These are phyloP conservation scores for Dynastes tityus DNA, from an alignment of 2,888 invertebrate genomes.

Conservation along the genomic window DNA sequence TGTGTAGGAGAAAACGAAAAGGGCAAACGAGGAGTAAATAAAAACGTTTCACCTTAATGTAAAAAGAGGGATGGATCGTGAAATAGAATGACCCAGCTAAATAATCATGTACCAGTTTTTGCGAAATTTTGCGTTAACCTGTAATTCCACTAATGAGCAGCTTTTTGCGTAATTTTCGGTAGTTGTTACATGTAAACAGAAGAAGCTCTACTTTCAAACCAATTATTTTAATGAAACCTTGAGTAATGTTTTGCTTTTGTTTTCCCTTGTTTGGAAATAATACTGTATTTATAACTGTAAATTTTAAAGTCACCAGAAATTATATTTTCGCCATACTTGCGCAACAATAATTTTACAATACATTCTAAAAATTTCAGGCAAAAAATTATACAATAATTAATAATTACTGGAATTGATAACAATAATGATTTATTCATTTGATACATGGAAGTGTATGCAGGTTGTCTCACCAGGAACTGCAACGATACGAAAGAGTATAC, in stretches of 20 bases:
- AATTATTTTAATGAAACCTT: slow-evolving; percentile 23
- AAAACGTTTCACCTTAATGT: neutral
- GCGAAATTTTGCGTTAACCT: slow-evolving; percentile 11
- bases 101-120: slow-evolving; percentile 27
- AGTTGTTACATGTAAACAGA: neutral
- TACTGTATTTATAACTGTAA: no score
- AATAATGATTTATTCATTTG: no score
- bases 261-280: neutral
- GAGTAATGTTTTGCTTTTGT: neutral
- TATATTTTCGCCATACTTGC: no score
- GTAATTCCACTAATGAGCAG: slow-evolving; percentile 34
- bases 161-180: slow-evolving; percentile 18
- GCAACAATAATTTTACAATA: no score
- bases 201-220: neutral
- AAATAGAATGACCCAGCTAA: neutral
- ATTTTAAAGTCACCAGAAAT: no score
- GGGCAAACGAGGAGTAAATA: neutral
- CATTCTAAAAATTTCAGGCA: no score
- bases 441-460: no score
- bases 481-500: no score
- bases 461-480: no score
- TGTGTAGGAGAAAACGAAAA: slow-evolving; percentile 7
- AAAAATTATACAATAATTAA: no score
- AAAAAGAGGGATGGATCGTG: neutral
- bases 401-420: no score